Evolutionary conservation across 2,888 invertebrate genomes (phyloP), one percentile per base, ranked within the genome.

Genomic region (Pheosia gnoma): DNA sequence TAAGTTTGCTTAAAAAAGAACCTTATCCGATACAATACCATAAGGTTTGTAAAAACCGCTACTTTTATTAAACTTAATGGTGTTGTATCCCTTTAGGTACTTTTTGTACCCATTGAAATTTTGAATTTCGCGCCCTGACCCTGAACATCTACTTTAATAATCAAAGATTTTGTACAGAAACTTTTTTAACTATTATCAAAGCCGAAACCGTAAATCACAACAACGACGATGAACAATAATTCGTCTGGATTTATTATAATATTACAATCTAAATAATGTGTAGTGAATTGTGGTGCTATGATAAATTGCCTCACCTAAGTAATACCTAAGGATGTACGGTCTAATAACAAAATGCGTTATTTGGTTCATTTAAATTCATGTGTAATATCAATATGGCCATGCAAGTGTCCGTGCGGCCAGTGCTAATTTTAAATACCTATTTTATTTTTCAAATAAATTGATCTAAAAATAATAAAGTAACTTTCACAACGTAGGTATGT

Each of bases 401-500:
- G 68, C 77, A 72, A 69, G 70, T 72, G 77, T 65, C 63, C 41
- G 68, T 75, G 70, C 74, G 39, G 54, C 25, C 13, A 63, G 67
- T 75, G 72, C 66, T 68, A 63, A 66, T 67, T 62, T 58, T 56
- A 56, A 25, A 25, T 25, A 25, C 25, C 25, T 25, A 25, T 59
- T 59, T 59, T 39, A n/a, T 65, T 41, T 56, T 60, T 63, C 54
- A 68, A 75, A 75, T 25, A 25, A 70, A 77, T 68, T 57, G 58
- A 63, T 76, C 66, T 75, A 77, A 75, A 76, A 76, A 68, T 70
- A 73, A 75, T 64, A 73, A 73, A 76, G 70, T 68, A 71, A 71
- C 73, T 70, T 69, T 67, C 59, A 65, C 54, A 59, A 56, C 47
- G 57, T 67, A n/a, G n/a, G n/a, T n/a, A 67, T 65, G 61, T 25